phyloP scores from a whole-genome alignment of 2,888 invertebrate genomes.

The Nephrotoma flavescens region DNA sequence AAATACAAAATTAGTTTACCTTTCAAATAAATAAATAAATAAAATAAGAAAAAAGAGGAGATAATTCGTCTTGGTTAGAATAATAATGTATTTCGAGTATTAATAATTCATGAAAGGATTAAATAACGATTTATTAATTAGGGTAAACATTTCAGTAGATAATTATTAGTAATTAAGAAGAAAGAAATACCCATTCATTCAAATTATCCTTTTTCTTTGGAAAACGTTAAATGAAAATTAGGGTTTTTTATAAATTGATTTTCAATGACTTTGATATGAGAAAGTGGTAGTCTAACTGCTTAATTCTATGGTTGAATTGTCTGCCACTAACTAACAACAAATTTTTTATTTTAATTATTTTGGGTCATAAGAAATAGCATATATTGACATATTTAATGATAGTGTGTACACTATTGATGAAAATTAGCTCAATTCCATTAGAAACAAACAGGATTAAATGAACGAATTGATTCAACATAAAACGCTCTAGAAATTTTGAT shows the following conservation, averaged over 20 bases:
- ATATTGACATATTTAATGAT: too few species aligned
- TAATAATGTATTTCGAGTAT: background rate
- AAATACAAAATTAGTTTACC: too few species aligned
- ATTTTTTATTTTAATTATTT: too few species aligned
- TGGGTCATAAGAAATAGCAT: too few species aligned
- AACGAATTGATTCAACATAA: too few species aligned
- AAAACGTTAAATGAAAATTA: background rate
- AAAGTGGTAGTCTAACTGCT: background rate
- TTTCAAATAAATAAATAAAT: too few species aligned
- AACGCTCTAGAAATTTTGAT: too few species aligned
- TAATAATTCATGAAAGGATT: background rate
- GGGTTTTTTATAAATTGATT: background rate
- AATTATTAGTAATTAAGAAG: background rate
- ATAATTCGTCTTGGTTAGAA: background rate
- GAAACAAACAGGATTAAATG: too few species aligned
- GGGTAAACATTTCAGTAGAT: background rate
- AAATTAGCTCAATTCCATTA: too few species aligned
- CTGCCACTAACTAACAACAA: too few species aligned
- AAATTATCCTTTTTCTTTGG: background rate
- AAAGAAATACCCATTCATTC: background rate
- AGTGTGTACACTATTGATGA: too few species aligned
- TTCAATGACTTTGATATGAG: background rate
- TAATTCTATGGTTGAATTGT: background rate
- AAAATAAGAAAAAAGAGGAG: too few species aligned
- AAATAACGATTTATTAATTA: background rate